These are phyloP conservation scores for Eira barbara DNA, from an alignment of 2,113 vertebrate genomes.

Conservation along the genomic window DNA sequence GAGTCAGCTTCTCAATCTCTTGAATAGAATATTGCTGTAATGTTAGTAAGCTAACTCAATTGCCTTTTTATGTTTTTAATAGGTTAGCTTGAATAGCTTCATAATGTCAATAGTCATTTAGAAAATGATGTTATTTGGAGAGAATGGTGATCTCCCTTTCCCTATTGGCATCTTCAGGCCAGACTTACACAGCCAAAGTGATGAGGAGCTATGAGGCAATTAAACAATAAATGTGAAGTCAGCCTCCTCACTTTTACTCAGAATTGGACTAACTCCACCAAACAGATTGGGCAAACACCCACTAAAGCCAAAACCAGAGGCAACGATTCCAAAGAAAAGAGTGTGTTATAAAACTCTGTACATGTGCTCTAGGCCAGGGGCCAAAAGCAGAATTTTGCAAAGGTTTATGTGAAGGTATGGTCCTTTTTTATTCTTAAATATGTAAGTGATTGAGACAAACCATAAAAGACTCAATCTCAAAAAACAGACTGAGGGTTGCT, in stretches of 20 bases:
- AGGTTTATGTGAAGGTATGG: neutral
- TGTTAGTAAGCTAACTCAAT: neutral
- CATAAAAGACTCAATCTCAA: no score
- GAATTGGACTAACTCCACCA: neutral
- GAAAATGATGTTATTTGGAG: slow-evolving; percentile 58
- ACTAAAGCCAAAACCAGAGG: neutral
- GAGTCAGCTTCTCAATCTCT: neutral
- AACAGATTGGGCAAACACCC: neutral
- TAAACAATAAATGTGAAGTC: neutral
- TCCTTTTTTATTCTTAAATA: neutral
- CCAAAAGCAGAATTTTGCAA: neutral
- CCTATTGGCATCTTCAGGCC: neutral
- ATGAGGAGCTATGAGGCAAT: neutral
- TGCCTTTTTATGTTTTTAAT: slow-evolving; percentile 33
- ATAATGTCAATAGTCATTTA: slow-evolving; percentile 45
- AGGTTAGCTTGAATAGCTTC: slow-evolving; percentile 41
- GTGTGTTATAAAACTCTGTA: neutral
- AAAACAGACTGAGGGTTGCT: no score
- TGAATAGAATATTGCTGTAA: neutral
- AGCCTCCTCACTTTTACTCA: neutral
- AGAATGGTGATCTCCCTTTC: neutral
- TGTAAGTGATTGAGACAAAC: neutral
- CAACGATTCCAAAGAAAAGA: neutral
- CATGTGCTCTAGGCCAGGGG: neutral
- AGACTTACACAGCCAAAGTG: slow-evolving; percentile 3